Evolutionary conservation across 2,888 invertebrate species (phyloP).

Genomic region (Tanypteryx hageni): DNA sequence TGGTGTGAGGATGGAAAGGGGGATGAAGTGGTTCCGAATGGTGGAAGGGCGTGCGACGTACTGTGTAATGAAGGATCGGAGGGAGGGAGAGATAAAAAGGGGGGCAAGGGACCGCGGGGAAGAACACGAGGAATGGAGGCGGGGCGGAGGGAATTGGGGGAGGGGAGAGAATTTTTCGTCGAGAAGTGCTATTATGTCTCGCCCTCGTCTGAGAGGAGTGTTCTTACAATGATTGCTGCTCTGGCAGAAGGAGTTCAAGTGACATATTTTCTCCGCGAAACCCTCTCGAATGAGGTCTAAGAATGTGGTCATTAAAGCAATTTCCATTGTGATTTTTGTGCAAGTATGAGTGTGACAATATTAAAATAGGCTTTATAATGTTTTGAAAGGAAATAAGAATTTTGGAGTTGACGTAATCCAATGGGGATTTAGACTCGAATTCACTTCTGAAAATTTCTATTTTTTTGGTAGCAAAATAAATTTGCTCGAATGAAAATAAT

Average conservation of each 20-base stretch:
- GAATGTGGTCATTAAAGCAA: slow-evolving; percentile 38
- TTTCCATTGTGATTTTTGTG: slow-evolving; percentile 8
- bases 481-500: no score
- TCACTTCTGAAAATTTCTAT: no score
- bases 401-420: background rate
- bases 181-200: slow-evolving; percentile 55
- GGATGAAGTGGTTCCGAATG: slow-evolving; percentile 1
- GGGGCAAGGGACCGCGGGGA: background rate
- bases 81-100: background rate
- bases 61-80: slow-evolving; percentile 40
- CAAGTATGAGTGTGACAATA: background rate
- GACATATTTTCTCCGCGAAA: slow-evolving; percentile 41
- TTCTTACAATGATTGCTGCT: slow-evolving; percentile 40
- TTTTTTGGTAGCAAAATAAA: no score
- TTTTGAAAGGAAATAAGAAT: background rate
- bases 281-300: slow-evolving; percentile 14
- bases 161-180: slow-evolving; percentile 45
- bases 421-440: no score
- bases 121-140: background rate
- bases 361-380: background rate
- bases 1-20: background rate
- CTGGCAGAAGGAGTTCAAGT: slow-evolving; percentile 26
- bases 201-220: slow-evolving; percentile 26
- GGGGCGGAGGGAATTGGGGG: background rate
- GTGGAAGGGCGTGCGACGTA: slow-evolving; percentile 15